Base-by-base conservation (phyloP, 2,888 invertebrate species). In the Macrostomum cliftonense region DNA sequence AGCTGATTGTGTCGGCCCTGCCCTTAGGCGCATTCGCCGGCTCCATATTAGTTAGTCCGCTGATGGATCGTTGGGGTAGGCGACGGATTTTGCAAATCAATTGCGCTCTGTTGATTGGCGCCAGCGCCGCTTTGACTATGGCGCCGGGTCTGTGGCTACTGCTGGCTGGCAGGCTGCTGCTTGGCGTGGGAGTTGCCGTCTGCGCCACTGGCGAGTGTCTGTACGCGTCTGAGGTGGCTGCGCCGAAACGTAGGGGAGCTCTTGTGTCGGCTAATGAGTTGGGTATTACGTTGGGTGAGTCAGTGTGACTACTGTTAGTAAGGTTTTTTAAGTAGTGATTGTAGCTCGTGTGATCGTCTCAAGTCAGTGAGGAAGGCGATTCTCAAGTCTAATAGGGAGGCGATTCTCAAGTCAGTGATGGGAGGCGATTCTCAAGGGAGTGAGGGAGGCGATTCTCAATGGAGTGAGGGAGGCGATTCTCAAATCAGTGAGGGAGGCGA, bases 181-280 rank as follows among this genome's bases (percentile, higher is more conserved):
- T 72, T 37, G 74, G 74, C 4, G 71, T 70, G 56, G 71, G 70
- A 16, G 71, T 73, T 16, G 68, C 71, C 9, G 58, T 74, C 38
- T 74, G 73, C 1, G 71, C 72, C 1, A 68, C 72, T 48, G 67
- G 71, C 4, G 73, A 74, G 55, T 73, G 73, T 57, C 65, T 74
- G 51, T 74, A 74, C 52, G 71, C 73, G 57, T 70, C 74, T 7
- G 74, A 74, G 56, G 68, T 73, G 42, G 70, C 74, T 0, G 70
- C 68, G 37, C 59, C 68, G 65, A 65, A 60, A 45, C 65, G 62
- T 56, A 62, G 74, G 21, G 74, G 74, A 13, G 63, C 70, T 51
- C 63, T 73, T 44, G 71, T 74, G 38, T 70, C 70, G n/a, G 58
- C 74, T n/a, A 73, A 74, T 59, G 74, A 74, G 54, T 55, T 74